Conservation (phyloP, 2,113 vertebrate genomes). For the Delphinus delphis region DNA sequence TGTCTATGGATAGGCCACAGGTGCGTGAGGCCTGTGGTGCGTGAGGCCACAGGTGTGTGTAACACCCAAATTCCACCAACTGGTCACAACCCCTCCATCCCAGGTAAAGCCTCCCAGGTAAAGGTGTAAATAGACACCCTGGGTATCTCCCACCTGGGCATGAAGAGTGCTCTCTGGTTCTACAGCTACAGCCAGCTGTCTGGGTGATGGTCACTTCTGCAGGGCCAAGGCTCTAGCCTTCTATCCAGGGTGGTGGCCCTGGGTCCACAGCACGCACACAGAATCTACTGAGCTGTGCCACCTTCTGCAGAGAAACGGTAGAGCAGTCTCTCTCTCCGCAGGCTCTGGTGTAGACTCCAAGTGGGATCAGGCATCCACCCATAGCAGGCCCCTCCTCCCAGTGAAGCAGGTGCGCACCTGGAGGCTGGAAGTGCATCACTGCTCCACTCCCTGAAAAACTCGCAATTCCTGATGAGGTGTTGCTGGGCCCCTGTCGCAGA, state of each 20-base stretch:
- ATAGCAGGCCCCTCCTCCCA: no score
- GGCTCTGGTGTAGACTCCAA: neutral
- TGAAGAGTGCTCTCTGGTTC: neutral
- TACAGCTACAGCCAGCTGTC: accelerated
- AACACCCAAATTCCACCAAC: no score
- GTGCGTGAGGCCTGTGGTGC: no score
- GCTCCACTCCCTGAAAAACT: neutral
- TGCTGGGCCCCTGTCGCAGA: neutral
- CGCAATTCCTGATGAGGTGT: neutral
- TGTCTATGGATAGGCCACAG: no score
- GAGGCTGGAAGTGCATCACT: neutral
- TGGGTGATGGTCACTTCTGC: neutral
- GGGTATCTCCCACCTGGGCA: accelerated
- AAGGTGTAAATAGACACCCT: accelerated
- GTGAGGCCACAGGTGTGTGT: neutral
- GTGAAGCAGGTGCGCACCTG: accelerated
- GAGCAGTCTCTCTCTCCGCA: accelerated
- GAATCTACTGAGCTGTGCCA: neutral
- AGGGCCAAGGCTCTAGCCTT: no score
- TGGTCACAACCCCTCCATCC: neutral
- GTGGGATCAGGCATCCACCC: no score
- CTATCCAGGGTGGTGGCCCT: neutral
- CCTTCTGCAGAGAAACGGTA: neutral
- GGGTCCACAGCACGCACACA: neutral
- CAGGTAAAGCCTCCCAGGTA: neutral